These are phyloP conservation scores for Folsomia candida DNA, from an alignment of 2,888 invertebrate genomes.

Conservation along the genomic window DNA sequence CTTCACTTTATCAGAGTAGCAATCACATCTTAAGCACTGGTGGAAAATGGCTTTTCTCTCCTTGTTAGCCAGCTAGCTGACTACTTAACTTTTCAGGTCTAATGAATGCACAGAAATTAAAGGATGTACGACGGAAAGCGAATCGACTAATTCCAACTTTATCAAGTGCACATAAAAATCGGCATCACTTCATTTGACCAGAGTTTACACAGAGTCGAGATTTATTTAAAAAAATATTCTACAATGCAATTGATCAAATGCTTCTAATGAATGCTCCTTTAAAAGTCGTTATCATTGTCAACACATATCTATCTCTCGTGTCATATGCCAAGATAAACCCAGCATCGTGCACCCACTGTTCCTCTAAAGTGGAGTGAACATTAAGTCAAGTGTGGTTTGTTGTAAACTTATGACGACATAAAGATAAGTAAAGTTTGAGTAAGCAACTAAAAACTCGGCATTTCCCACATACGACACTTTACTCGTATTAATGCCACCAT, in stretches of 20 bases:
- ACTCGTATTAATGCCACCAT: no score
- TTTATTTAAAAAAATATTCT: no score
- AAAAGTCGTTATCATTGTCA: background rate
- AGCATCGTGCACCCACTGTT: no score
- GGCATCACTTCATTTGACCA: no score
- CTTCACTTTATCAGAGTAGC: constrained; percentile 15
- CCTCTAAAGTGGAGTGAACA: background rate
- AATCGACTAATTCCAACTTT: background rate
- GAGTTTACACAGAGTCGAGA: no score
- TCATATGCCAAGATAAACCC: no score
- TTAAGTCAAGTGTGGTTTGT: background rate
- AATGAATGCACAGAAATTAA: background rate
- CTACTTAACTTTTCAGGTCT: background rate
- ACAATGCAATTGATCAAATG: no score
- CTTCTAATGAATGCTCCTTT: no score
- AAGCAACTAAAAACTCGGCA: background rate
- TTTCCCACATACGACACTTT: background rate
- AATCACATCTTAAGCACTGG: constrained; percentile 12
- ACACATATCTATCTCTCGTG: no score
- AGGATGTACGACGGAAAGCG: background rate
- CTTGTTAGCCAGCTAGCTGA: background rate
- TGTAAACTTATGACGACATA: background rate
- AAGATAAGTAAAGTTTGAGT: background rate
- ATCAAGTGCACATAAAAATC: no score
- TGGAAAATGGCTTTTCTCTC: constrained; percentile 7